A percentile compares a stretch with the other conserved stretches of the same genome.
Conservation (phyloP, 92 coral and sea anemone genomes). For the Epizoanthus rinbou region DNA sequence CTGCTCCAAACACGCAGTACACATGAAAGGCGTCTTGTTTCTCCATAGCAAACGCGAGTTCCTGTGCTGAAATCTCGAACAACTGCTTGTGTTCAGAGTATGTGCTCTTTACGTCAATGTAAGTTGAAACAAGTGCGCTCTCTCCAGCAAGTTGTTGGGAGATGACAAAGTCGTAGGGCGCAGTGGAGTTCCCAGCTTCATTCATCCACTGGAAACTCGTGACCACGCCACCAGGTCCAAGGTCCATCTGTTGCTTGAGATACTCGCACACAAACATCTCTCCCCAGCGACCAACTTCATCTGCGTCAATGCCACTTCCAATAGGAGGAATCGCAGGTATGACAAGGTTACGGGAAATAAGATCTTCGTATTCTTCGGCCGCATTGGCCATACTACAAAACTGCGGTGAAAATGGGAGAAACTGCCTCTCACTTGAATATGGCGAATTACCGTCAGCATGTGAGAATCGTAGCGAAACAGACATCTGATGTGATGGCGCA, state of each 20-base stretch:
- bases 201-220: slow-evolving; percentile 73
- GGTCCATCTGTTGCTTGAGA: slow-evolving; percentile 47
- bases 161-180: slow-evolving; percentile 81
- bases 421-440: background rate
- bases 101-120: slow-evolving; percentile 83
- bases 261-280: slow-evolving; percentile 72
- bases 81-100: slow-evolving; percentile 66
- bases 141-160: slow-evolving; percentile 25
- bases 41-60: slow-evolving; percentile 71
- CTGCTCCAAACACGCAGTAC: slow-evolving; percentile 87
- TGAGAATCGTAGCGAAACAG: background rate
- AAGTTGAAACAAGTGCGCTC: slow-evolving; percentile 29
- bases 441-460: background rate
- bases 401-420: slow-evolving; percentile 14
- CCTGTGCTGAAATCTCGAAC: slow-evolving; percentile 80
- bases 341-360: slow-evolving; percentile 41
- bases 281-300: slow-evolving; percentile 90
- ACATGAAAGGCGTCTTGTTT: slow-evolving; percentile 69
- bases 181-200: slow-evolving; percentile 64
- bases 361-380: slow-evolving; percentile 68
- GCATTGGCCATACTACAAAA: slow-evolving; percentile 5
- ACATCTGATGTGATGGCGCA: background rate
- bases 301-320: slow-evolving; percentile 53
- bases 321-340: slow-evolving; percentile 50
- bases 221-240: background rate